Evolutionary conservation across 2,113 vertebrate species (phyloP).

Genomic region (Seriola quinqueradiata): DNA sequence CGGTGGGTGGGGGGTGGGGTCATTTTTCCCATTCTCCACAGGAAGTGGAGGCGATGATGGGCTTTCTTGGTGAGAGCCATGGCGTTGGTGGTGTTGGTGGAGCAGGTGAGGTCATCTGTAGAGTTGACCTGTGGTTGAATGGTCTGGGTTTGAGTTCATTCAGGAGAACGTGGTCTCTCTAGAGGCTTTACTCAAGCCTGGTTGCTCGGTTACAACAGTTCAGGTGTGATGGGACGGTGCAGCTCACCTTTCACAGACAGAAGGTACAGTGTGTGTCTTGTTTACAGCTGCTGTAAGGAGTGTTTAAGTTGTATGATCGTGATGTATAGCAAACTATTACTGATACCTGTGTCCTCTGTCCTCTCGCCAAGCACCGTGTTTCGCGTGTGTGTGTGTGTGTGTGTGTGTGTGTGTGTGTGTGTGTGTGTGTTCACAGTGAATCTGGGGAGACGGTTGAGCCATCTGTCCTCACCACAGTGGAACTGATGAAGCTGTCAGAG

Average conservation of each 20-base stretch:
- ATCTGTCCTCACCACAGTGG: conserved; percentile 73
- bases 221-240: too few species aligned
- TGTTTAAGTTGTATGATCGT: background rate
- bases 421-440: conserved; percentile 21
- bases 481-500: conserved; percentile 72
- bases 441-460: conserved; percentile 45
- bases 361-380: background rate
- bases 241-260: background rate
- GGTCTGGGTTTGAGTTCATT: too few species aligned
- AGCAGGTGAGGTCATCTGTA: too few species aligned
- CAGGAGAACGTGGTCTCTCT: too few species aligned
- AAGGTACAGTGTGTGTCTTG: background rate
- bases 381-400: conserved; percentile 31
- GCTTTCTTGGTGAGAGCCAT: too few species aligned
- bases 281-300: background rate
- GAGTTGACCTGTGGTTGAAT: too few species aligned
- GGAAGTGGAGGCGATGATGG: too few species aligned
- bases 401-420: conserved; percentile 8
- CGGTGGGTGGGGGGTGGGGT: too few species aligned
- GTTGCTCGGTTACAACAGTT: too few species aligned
- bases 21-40: too few species aligned
- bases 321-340: background rate
- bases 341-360: conserved; percentile 2
- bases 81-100: too few species aligned
- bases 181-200: too few species aligned